Base-by-base conservation (phyloP, 2,797 vertebrate species). In the Gephyroberyx darwinii region DNA sequence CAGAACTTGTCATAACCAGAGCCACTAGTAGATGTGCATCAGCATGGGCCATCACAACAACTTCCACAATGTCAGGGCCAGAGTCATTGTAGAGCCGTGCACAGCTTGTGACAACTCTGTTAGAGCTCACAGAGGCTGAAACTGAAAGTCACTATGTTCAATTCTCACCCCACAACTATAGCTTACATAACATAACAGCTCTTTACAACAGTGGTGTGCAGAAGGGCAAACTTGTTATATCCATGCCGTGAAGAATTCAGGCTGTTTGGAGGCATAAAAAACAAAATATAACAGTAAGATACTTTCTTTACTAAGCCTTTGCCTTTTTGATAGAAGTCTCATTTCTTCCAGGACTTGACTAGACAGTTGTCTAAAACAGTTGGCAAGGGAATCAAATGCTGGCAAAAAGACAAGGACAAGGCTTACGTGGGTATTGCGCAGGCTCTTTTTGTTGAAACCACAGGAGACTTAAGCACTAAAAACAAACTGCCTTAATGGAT, bases 41-140 rank as follows among this genome's bases (percentile, higher is more conserved):
- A 64, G 43, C 4, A 0, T n/a, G 16, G 45, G 72, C 55, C 0
- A 2, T 61, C 51, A 50, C 45, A 62, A 19, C 1, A 0, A 12
- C 6, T 39, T 59, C 14, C 30, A 26, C 61, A 66, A 39, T 8
- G 48, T 53, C 43, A 39, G 41, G 60, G 64, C 17, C 26, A 26
- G 26, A 26, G 26, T 26, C 26, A 26, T 3, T 26, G 26, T 26
- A 26, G 26, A 26, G 26, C 43, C 1, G 16, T 45, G 16, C 4
- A 45, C 14, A 16, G 5, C 14, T 5, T 16, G 14, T 45, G 16
- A 16, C 43, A 45, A 16, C 43, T 45, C 12, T 16, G 43, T 45
- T 16, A 14, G 14, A 16, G 5, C 14, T 45, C 16, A 14, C 43
- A 45, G 43, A 16, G 43, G 43, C 43, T 16, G 13, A 45, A 45